Conservation (phyloP, 2,113 vertebrate species). For the Malurus melanocephalus region DNA sequence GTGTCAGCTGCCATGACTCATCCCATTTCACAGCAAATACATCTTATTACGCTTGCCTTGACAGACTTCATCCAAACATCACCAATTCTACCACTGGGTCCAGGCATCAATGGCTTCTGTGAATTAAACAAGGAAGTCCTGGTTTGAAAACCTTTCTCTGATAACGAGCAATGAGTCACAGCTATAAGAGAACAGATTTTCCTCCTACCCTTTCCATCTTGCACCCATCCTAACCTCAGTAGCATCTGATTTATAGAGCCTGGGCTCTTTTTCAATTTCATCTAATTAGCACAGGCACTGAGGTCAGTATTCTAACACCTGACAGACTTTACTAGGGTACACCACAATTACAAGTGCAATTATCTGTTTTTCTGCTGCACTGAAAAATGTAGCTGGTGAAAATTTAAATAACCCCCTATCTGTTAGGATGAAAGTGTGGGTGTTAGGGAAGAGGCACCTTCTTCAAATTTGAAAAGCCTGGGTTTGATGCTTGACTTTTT, state of each 20-base stretch:
- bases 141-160: constrained; percentile 12
- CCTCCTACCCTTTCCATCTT: neutral
- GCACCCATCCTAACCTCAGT: neutral
- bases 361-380: constrained; percentile 17
- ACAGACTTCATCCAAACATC: neutral
- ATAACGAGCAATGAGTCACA: constrained; percentile 29
- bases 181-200: constrained; percentile 25
- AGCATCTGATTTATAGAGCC: neutral
- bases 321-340: constrained; percentile 9
- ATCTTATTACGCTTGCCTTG: neutral
- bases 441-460: neutral
- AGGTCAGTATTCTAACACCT: constrained; percentile 34
- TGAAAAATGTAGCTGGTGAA: constrained; percentile 27
- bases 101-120: neutral
- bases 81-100: neutral
- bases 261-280: neutral
- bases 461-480: neutral
- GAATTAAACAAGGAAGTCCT: constrained; percentile 7
- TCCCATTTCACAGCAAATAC: neutral
- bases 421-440: neutral
- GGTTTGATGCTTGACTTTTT: neutral
- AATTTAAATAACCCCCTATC: neutral
- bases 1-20: neutral
- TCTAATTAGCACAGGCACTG: constrained; percentile 31
- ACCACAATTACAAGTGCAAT: constrained; percentile 22